phyloP scores from a whole-genome alignment of 2,888 invertebrate species.

The Cheilosia variabilis region DNA sequence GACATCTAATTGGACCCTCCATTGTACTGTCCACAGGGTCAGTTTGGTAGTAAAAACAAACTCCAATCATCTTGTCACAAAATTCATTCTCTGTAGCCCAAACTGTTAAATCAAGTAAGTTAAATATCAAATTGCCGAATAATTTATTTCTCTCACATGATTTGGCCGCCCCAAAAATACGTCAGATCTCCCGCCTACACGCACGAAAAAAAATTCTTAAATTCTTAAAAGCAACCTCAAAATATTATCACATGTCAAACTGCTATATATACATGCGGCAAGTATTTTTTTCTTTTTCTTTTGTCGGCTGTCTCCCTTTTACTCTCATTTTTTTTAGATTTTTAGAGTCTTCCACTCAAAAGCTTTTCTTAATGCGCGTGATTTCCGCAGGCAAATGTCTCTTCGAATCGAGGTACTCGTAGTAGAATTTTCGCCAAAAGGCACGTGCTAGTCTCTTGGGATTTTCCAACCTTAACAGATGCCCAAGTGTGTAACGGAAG shows the following conservation, averaged over 20 bases:
- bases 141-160: conserved; percentile 39
- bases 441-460: conserved; percentile 57
- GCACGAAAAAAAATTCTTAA: conserved; percentile 1
- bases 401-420: not conserved
- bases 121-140: conserved; percentile 20
- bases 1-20: not conserved
- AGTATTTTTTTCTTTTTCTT: not conserved
- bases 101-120: conserved; percentile 19
- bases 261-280: not conserved
- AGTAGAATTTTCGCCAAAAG: not conserved
- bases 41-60: conserved; percentile 2
- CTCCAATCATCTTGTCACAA: not conserved
- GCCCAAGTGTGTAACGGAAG: not conserved
- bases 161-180: conserved; percentile 12
- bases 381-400: conserved; percentile 13
- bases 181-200: conserved; percentile 9
- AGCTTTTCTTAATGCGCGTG: conserved; percentile 51
- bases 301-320: not conserved
- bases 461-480: conserved; percentile 32
- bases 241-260: conserved; percentile 14
- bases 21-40: conserved; percentile 1
- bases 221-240: not conserved
- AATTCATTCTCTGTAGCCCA: conserved; percentile 2
- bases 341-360: not conserved
- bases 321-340: not conserved